Percentiles rank a stretch among this genome's conserved stretches.
phyloP scores from a whole-genome alignment of 2,888 invertebrate genomes.

The Nectonema munidae region DNA sequence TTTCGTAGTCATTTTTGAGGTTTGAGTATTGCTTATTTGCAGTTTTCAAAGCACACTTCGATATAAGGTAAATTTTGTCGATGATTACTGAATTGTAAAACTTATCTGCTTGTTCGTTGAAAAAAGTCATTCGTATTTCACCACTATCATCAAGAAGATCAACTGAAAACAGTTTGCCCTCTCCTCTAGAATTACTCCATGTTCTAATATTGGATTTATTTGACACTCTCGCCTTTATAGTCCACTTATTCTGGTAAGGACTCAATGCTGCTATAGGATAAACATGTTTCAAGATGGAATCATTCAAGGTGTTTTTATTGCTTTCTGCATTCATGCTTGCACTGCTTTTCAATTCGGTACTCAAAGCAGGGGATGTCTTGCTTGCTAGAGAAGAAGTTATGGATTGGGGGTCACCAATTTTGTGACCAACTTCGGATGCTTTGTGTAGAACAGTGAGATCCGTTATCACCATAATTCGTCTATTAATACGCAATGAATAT shows the following conservation, averaged over 20 bases:
- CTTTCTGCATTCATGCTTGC: background rate
- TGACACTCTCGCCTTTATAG: constrained; percentile 54
- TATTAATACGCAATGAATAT: background rate
- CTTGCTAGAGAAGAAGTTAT: constrained; percentile 6
- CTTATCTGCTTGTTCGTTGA: constrained; percentile 51
- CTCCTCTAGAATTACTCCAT: constrained; percentile 64
- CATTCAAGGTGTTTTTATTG: background rate
- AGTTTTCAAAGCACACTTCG: constrained; percentile 47
- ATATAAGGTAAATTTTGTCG: constrained; percentile 64
- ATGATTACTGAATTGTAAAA: too few relatives aligned
- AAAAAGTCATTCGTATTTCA: constrained; percentile 63
- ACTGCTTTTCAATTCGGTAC: background rate
- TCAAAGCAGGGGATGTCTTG: background rate
- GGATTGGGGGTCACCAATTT: constrained; percentile 8
- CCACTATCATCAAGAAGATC: constrained; percentile 70
- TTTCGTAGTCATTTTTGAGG: constrained; percentile 72
- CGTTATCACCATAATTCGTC: background rate
- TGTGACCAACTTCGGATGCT: background rate
- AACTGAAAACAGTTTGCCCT: constrained; percentile 65
- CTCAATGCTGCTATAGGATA: constrained; percentile 51
- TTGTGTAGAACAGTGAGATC: constrained; percentile 2
- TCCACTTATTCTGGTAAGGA: constrained; percentile 82
- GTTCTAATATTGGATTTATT: constrained; percentile 43
- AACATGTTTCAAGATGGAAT: constrained; percentile 19
- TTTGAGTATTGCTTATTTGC: constrained; percentile 59